Base-by-base conservation (phyloP, 2,888 invertebrate species). In the Cryptus armator region DNA sequence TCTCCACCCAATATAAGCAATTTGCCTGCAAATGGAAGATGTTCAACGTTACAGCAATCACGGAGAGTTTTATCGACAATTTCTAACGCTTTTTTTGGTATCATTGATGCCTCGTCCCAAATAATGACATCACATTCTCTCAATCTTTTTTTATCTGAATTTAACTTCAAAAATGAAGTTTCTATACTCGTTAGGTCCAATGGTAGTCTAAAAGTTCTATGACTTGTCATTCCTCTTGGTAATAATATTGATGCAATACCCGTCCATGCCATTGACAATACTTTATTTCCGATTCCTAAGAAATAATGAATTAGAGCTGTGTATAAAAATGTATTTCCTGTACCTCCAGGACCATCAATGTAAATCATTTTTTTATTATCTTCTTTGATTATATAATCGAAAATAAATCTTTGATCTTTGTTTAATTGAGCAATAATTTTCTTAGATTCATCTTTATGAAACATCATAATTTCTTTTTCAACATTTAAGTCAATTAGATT, bases 211-310 rank as follows among this genome's bases (percentile, higher is more conserved):
- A 81, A 81, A 19, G 76, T 66, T 53, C 19, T 44, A 48, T 84
- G 84, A 46, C 56, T 77, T 24, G 81, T 81, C 81, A 72, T 84
- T 4, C 81, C 78, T 14, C 51, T 16, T 5, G 67, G 67, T 10
- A 72, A 59, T 43, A 81, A 56, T 7, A 71, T 81, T 19, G 72
- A 70, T 19, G 77, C 77, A 32, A 81, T 84, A 10, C 81, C 81
- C 7, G 80, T 76, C 75, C 64, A 84, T 12, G 76, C 74, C 74
- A 80, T 74, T 9, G 70, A 43, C 29, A 68, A 62, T 9, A 80
- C 70, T 66, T 83, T 83, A 59, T 78, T 79, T n/a, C 46, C 19
- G 3, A 10, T 12, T 46, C 64, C 32, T 29, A 77, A 71, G 64
- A 64, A 84, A 56, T 76, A 64, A 66, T 84, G 53, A 43, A 76